Evolutionary conservation across 2,113 vertebrate species (phyloP).

Genomic region (Erpornis zantholeuca): DNA sequence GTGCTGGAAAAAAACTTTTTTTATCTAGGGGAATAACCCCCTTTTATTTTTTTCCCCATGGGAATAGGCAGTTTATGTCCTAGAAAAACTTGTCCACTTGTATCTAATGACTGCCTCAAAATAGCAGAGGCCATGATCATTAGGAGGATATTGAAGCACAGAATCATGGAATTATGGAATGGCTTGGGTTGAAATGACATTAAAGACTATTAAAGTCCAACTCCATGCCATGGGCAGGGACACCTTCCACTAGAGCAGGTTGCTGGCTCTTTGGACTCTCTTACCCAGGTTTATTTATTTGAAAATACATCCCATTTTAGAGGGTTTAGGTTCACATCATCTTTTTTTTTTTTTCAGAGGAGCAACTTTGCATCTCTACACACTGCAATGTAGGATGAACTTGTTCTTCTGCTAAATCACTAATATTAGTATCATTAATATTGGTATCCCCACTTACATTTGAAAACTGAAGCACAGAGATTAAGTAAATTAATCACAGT

Average conservation of each 20-base stretch:
- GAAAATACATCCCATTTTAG: not conserved
- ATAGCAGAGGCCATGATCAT: not conserved
- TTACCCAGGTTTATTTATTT: not conserved
- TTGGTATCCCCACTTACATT: not conserved
- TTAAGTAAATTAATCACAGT: not conserved
- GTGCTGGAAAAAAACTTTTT: not conserved
- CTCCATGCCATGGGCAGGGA: not conserved
- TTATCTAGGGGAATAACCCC: not conserved
- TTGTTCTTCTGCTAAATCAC: not conserved
- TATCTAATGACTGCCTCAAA: not conserved
- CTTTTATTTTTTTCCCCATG: too few relatives aligned
- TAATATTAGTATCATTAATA: not conserved
- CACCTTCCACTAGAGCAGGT: not conserved
- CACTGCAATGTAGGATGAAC: not conserved
- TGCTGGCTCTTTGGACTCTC: not conserved
- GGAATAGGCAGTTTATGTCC: not conserved
- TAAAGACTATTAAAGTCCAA: not conserved
- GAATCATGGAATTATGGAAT: not conserved
- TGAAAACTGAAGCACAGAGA: not conserved
- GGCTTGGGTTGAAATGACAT: not conserved
- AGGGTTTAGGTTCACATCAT: not conserved
- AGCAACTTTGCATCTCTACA: not conserved
- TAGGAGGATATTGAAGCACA: not conserved
- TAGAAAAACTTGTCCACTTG: not conserved
- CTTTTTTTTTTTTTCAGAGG: not conserved